These are phyloP conservation scores for Periophthalmus modestus DNA, from an alignment of 2,113 vertebrate genomes.

Conservation along the genomic window DNA sequence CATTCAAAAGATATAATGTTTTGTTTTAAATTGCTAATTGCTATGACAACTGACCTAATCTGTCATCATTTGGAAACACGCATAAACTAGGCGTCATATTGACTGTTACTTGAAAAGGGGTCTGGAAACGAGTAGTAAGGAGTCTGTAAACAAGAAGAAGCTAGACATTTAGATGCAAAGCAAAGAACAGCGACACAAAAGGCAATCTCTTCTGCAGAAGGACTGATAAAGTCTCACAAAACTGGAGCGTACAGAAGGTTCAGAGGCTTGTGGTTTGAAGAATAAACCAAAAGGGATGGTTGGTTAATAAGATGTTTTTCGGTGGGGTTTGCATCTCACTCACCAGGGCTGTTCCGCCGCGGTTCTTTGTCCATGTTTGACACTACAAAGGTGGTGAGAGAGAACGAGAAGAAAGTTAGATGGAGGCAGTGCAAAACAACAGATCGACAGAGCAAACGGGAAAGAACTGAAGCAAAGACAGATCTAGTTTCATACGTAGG, in stretches of 20 bases:
- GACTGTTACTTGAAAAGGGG: not conserved
- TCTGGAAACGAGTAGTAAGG: not conserved
- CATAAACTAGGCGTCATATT: not conserved
- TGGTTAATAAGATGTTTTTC: slow-evolving; percentile 52
- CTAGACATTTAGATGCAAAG: slow-evolving; percentile 14
- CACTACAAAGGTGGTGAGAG: slow-evolving; percentile 65
- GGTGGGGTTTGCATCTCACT: slow-evolving; percentile 52
- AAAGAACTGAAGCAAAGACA: slow-evolving; percentile 33
- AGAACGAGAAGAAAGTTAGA: slow-evolving; percentile 29
- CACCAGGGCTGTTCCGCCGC: slow-evolving; percentile 60
- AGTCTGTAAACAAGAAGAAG: slow-evolving; percentile 1
- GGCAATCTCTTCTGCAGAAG: slow-evolving; percentile 3
- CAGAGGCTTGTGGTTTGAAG: slow-evolving; percentile 20
- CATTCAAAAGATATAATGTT: no score
- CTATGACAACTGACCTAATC: no score
- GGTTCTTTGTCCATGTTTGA: slow-evolving; percentile 70
- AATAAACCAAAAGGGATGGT: slow-evolving; percentile 25
- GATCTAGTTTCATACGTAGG: slow-evolving; percentile 29
- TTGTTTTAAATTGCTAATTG: no score
- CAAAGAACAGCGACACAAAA: not conserved
- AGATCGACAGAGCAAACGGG: slow-evolving; percentile 31
- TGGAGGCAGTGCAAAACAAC: slow-evolving; percentile 37
- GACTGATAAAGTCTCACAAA: slow-evolving; percentile 15
- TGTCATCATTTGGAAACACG: no score
- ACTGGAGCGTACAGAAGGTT: slow-evolving; percentile 21